Base-by-base conservation (phyloP, 2,888 invertebrate species). In the Dicycla oo region DNA sequence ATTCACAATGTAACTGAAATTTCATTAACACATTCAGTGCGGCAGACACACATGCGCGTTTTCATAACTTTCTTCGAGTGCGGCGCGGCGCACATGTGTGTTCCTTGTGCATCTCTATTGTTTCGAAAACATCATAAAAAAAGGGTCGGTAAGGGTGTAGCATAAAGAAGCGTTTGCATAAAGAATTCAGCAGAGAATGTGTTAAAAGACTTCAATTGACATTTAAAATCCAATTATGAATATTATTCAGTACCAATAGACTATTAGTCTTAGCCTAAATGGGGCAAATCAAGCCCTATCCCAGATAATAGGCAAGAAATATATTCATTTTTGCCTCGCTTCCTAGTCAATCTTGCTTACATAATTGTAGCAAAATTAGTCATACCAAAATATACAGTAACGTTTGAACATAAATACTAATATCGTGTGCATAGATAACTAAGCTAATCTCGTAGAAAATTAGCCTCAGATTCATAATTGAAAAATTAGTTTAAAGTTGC, bases 221-320 rank as follows among this genome's bases (percentile, higher is more conserved):
- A 26, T 67, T 56, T 20, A 18, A 65, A 43, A 60, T 4, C 10
- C n/a, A 20, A 43, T 45, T 23, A 40, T 57, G 49, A 75, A 73
- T 73, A 62, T 57, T 40, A 62, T 62, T n/a, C 61, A 73, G 13
- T 23, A 30, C 23, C 20, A 38, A 45, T 49, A 73, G 73, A 61
- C 15, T 43, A 60, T 58, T 23, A 57, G 20, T 45, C 43, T 71
- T 45, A 75, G 47, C 67, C 75, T 75, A 74, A 64, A 23, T 54
- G 56, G 74, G 74, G 66, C 75, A 23, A 58, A 63, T 57, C 20
- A 18, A 54, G 38, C 63, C 63, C 63, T 75, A 75, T 75, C 80
- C 58, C 64, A 80, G 58, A 64, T 45, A 11, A 54, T 4, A 75
- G 75, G 75, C 75, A 80, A 76, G 80, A 80, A 75, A 80, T 23